phyloP scores from a whole-genome alignment of 2,113 vertebrate species.

The Equus quagga region DNA sequence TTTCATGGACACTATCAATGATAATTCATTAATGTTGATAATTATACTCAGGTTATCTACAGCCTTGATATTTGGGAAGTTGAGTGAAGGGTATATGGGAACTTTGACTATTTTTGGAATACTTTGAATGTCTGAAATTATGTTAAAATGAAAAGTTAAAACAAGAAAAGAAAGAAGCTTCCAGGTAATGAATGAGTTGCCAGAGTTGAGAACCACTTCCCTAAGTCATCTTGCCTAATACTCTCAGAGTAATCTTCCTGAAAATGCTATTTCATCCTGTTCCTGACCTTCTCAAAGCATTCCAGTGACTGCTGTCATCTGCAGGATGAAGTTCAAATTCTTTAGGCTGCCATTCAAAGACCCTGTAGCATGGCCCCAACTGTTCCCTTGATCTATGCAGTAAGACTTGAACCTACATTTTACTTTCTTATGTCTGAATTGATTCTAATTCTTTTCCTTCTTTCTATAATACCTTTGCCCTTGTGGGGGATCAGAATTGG shows the following conservation, averaged over 20 bases:
- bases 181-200: background rate
- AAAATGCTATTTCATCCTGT: background rate
- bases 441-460: background rate
- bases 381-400: background rate
- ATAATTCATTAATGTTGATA: background rate
- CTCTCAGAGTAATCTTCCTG: background rate
- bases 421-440: background rate
- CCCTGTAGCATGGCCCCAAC: background rate
- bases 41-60: background rate
- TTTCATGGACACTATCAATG: background rate
- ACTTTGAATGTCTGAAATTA: constrained; percentile 25
- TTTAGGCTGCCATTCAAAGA: background rate
- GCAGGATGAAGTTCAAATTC: background rate
- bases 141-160: constrained; percentile 15
- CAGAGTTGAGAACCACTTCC: constrained; percentile 30
- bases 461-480: background rate
- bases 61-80: background rate
- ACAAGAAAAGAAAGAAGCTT: background rate
- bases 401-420: background rate
- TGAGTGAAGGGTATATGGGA: background rate
- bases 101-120: background rate
- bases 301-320: background rate
- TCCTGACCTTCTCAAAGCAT: background rate
- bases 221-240: background rate
- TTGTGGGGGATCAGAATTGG: too few relatives aligned